Base-by-base conservation (phyloP, 1,140 invertebrate species). In the Gonioctena quinquepunctata region DNA sequence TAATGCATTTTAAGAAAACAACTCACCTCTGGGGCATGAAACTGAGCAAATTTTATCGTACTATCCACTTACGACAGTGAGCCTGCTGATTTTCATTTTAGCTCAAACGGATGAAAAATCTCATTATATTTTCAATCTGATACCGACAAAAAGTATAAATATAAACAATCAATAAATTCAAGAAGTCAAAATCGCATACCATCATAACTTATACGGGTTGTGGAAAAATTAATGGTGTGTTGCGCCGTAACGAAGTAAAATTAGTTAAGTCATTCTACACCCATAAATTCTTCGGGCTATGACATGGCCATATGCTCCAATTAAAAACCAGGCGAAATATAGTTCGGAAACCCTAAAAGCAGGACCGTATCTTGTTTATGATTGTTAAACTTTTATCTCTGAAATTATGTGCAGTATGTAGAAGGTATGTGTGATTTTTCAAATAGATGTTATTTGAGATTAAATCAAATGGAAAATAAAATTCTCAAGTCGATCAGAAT, bases 261-360 rank as follows among this genome's bases (percentile, higher is more conserved):
- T 74, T 71, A 71, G 73, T 71, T 66, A 66, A 71, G 73, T 74
- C 73, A 74, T 74, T 71, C 70, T 61, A 69, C 52, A 68, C 66
- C 73, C 68, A 74, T 74, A 74, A 74, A 74, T 74, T 68, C 66
- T 66, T 67, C 56, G 57, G 16, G 72, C 67, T 71, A 71, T 74
- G 73, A 71, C 73, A 71, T 67, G 70, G 69, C 61, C 73, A 74
- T 74, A 74, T 74, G 73, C 73, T 68, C 73, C 70, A 74, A 74
- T 74, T 74, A 74, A 74, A 74, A 68, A 63, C 22, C 56, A 61
- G 65, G 54, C 68, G 71, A 63, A 73, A 66, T 54, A 27, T 52
- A 54, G 33, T 66, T 66, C 63, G 49, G 23, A 28, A 19, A 18
- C 26, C 19, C 18, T 21, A 54, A 18, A 7, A 11, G n/a, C 60